Evolutionary conservation across 1,140 invertebrate genomes (phyloP), one percentile per base, ranked within the genome.

Genomic region (Neotoxoptera formosana): DNA sequence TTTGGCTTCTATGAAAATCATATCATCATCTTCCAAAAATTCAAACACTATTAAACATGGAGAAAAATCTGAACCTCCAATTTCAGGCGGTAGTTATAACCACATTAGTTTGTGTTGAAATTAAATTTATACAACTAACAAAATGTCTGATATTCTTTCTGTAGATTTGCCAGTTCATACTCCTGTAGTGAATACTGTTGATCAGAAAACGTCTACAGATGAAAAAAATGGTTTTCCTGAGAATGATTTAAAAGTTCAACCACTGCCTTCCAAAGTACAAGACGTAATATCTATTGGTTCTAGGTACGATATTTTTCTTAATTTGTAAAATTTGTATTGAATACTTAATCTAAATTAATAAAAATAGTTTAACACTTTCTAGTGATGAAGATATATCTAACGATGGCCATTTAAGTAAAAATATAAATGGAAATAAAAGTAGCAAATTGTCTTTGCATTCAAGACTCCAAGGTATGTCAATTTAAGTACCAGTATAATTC

Each of bases 1-100:
- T 84, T 86, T 93, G 25, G 91, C 91, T 25, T 83, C 91, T 21
- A 93, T 93, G 91, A 93, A 93, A 93, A 93, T 93, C 8, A 51
- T 93, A 9, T 36, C 81, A 81, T 91, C 90, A 41, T 92, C 25
- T 56, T 76, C 25, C 45, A 93, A 53, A 41, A 93, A 41, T 48
- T 86, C 81, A 30, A 53, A n/a, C 8, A 17, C 17, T 8, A 41
- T 7, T 56, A 41, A 34, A 7, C 2, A 6, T 14, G 81, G 9
- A 2, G 48, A 53, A 21, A 93, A 93, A n/a, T 30, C 81, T 45
- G 81, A 83, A 53, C n/a, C 9, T 21, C 83, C n/a, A 30, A 17
- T 34, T 48, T 0, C 11, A 30, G 34, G 41, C 9, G 53, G 76
- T 84, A 41, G 11, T 45, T 45, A 56, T 56, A 41, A 90, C 20